A percentile compares a stretch with the other conserved stretches of the same genome.
These are phyloP conservation scores for Rapana venosa DNA, from an alignment of 2,888 invertebrate species.

Conservation along the genomic window DNA sequence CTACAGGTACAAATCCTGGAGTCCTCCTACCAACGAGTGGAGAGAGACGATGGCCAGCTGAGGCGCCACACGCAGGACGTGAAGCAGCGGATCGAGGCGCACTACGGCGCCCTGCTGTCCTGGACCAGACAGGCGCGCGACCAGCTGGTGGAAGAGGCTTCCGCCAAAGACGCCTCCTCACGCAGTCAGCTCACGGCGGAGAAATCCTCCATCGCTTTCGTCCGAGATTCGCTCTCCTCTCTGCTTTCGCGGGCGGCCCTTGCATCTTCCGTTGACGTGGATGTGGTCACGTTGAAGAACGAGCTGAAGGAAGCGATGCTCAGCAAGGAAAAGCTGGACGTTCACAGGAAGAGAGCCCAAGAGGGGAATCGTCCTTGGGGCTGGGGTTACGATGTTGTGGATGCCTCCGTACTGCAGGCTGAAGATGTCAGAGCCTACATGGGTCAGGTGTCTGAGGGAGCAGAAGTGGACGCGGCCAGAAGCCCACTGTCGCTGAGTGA, in stretches of 20 bases:
- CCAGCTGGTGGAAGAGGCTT: conserved; percentile 16
- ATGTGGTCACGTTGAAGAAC: conserved; percentile 20
- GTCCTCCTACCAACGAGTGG: background rate
- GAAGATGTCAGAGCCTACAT: conserved; percentile 25
- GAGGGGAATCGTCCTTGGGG: background rate
- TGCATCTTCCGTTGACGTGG: background rate
- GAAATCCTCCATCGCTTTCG: background rate
- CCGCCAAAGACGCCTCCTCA: background rate
- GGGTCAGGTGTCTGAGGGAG: conserved; percentile 1
- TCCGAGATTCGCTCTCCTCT: background rate
- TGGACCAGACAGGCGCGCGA: conserved; percentile 28
- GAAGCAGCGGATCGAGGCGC: background rate
- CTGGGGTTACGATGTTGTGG: background rate
- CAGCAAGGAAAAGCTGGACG: background rate
- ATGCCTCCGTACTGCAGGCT: background rate
- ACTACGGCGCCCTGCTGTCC: background rate
- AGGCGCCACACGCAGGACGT: conserved; percentile 15
- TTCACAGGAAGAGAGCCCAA: background rate
- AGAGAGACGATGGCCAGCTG: background rate
- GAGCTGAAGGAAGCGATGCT: conserved; percentile 28
- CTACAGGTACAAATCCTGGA: conserved; percentile 25
- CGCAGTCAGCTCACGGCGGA: background rate
- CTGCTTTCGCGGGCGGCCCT: conserved; percentile 13
- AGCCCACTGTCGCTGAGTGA: background rate
- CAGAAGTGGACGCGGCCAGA: background rate